Conservation (phyloP, 2,888 invertebrate genomes). For the Lutraria lutraria region DNA sequence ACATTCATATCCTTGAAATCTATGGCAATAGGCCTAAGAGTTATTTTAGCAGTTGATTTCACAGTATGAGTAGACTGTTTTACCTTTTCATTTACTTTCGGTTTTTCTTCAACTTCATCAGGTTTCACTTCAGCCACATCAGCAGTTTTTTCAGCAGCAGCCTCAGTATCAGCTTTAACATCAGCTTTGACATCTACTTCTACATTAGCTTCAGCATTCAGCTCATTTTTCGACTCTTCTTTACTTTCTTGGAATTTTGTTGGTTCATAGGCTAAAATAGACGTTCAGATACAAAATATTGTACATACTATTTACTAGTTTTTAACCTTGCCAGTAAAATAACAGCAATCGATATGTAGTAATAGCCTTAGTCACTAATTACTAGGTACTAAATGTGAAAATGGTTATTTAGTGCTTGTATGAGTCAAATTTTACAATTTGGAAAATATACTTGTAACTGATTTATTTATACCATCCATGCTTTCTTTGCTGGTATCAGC, state of each 20-base stretch:
- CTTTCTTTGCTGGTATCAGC: conserved; percentile 67
- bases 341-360: too few relatives aligned
- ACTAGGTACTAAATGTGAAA: too few relatives aligned
- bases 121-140: not conserved
- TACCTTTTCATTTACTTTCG: conserved; percentile 55
- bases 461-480: conserved; percentile 38
- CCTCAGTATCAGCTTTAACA: not conserved
- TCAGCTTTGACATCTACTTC: not conserved
- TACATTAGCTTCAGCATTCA: not conserved
- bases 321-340: not conserved
- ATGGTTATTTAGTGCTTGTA: too few relatives aligned
- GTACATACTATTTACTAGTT: not conserved
- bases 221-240: conserved; percentile 21
- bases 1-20: not conserved
- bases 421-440: not conserved
- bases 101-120: conserved; percentile 9
- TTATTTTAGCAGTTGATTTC: conserved; percentile 57
- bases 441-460: not conserved
- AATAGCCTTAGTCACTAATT: too few relatives aligned
- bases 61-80: conserved; percentile 37
- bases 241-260: conserved; percentile 27
- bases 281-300: not conserved
- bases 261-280: conserved; percentile 31
- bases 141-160: conserved; percentile 9
- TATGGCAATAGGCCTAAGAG: conserved; percentile 20